phyloP scores from a whole-genome alignment of 2,113 vertebrate species.

The Anarhynchus alexandrinus region DNA sequence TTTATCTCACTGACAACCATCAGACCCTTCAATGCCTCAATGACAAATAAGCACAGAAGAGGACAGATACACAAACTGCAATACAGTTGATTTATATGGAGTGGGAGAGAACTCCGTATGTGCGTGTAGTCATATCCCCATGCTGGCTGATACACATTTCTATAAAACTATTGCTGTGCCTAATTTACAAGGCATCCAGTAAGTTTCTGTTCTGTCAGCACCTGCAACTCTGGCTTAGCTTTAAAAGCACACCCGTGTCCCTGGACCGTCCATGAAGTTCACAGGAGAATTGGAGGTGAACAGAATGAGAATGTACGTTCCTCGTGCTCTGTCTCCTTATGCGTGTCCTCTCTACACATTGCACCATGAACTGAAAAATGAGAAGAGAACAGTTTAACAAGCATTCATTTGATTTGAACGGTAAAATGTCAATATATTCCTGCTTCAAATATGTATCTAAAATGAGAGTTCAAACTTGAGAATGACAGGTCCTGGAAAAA shows the following conservation, averaged over 20 bases:
- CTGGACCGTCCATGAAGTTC: background rate
- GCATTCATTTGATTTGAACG: background rate
- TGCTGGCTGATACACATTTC: background rate
- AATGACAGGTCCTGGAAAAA: background rate
- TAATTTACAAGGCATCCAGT: background rate
- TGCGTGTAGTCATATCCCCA: fast-evolving
- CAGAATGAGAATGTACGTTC: background rate
- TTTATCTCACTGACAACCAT: background rate
- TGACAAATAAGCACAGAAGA: background rate
- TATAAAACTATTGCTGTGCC: background rate
- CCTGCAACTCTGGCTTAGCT: background rate
- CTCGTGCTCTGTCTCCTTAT: fast-evolving
- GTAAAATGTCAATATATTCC: background rate
- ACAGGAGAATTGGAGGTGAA: background rate
- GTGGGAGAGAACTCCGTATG: background rate
- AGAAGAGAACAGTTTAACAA: background rate
- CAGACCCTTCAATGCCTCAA: background rate
- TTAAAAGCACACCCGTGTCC: background rate
- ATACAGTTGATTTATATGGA: background rate
- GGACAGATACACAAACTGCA: background rate
- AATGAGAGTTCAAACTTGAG: background rate
- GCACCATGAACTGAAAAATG: background rate
- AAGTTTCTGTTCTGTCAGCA: background rate
- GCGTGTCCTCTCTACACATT: background rate
- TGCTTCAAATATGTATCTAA: background rate